Conservation (phyloP, 2,797 vertebrate species). For the Oceanodroma leucorhoa region DNA sequence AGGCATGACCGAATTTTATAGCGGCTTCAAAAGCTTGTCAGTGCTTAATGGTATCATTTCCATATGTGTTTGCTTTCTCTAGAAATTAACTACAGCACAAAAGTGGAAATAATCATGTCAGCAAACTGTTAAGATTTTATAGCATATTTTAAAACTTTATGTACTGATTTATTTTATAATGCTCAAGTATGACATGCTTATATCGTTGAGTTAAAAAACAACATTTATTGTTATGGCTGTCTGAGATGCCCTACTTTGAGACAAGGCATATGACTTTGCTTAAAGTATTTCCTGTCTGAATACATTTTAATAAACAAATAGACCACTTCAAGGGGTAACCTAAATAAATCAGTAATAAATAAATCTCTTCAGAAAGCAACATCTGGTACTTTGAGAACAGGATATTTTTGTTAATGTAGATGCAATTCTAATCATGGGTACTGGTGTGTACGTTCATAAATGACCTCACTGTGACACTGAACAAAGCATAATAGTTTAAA, state of each 20-base stretch:
- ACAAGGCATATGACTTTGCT: slow-evolving; percentile 24
- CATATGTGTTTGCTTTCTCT: slow-evolving; percentile 9
- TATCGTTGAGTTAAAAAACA: neutral
- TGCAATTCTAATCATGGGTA: neutral
- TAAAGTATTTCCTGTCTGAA: slow-evolving; percentile 35
- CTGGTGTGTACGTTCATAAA: neutral
- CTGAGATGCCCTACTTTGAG: neutral
- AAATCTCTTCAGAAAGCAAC: slow-evolving; percentile 31
- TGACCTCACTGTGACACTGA: slow-evolving; percentile 1
- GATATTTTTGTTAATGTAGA: neutral
- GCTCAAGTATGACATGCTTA: neutral
- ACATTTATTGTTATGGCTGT: slow-evolving; percentile 39
- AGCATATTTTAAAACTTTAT: slow-evolving; percentile 48
- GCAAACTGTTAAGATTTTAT: slow-evolving; percentile 50
- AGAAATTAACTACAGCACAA: slow-evolving; percentile 35
- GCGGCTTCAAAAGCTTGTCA: neutral
- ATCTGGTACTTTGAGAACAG: slow-evolving; percentile 2
- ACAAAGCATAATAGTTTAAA: slow-evolving; percentile 2
- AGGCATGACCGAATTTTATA: neutral
- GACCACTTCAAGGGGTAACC: slow-evolving; percentile 41
- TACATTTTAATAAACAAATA: slow-evolving; percentile 54
- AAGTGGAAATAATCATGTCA: slow-evolving; percentile 46
- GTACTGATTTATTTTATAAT: slow-evolving; percentile 52
- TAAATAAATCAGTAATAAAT: slow-evolving; percentile 55
- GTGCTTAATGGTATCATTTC: neutral